Base-by-base conservation (phyloP, 2,797 vertebrate genomes). In the Sebastes elongatus region DNA sequence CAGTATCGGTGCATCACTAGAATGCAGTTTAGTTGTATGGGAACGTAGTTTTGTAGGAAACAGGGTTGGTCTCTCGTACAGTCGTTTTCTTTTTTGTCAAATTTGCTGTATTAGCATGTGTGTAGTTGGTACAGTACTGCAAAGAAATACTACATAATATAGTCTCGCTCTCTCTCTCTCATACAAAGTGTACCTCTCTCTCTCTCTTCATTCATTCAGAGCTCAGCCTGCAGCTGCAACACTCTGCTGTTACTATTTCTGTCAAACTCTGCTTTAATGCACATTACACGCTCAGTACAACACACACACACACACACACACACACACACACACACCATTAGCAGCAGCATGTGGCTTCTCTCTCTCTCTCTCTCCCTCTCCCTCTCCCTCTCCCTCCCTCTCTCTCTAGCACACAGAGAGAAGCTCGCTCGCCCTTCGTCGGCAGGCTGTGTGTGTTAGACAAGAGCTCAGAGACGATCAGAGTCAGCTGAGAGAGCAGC, bases 231-330 rank as follows among this genome's bases (percentile, higher is more conserved):
- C 92, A 93, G 90, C 87, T 86, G 86, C 82, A 87, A 71, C 74
- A 87, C 88, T 83, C 76, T 83, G 79, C 74, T 86, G 88, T 86
- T 92, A 88, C 92, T 93, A 94, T 94, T 92, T 86, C 83, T 85
- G 91, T 87, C 82, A 90, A 86, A 86, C 77, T 72, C 65, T 64
- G 82, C 85, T 83, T 88, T 89, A 89, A 92, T 88, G 83, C 90
- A 90, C 69, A 59, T 67, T 67, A 83, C 84, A 83, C 89, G 62
- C 56, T 62, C 62, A 52, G 49, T 38, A 60, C 57, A 76, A 61
- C 69, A 61, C 52, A 68, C 59, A 60, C 63, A 68, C 71, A 61
- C 69, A 61, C 52, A 68, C 59, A 60, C 63, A 68, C 71, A 68
- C 59, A 60, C 63, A 30, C 28, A 30, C 52, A 68, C 71, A 81